phyloP scores from a whole-genome alignment of 2,888 invertebrate species.

The Acholoe squamosa region DNA sequence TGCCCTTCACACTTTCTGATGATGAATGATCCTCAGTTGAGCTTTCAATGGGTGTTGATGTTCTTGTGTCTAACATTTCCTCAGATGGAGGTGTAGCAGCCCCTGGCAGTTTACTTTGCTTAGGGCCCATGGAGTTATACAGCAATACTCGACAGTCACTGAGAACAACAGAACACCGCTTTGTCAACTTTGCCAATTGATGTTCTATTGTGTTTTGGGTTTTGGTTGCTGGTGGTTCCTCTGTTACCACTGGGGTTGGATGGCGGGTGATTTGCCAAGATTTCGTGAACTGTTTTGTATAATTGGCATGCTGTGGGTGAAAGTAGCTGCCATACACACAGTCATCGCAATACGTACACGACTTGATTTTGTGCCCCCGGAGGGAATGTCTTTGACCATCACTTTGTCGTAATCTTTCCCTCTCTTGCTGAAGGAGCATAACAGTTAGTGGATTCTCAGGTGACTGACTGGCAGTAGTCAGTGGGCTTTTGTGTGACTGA shows the following conservation, averaged over 20 bases:
- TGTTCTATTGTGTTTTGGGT: not conserved
- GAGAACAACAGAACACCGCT: slow-evolving; percentile 16
- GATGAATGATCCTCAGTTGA: too few species aligned
- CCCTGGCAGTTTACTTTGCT: too few species aligned
- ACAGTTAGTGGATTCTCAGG: too few species aligned
- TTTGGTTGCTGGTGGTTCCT: not conserved
- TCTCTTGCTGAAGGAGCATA: too few species aligned
- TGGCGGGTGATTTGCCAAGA: not conserved
- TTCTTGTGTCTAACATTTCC: too few species aligned
- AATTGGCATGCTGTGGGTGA: not conserved
- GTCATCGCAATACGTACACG: slow-evolving; percentile 10
- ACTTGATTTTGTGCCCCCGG: not conserved
- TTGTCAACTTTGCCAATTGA: not conserved
- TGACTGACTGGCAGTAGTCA: not conserved
- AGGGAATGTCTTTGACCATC: not conserved
- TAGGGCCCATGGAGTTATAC: not conserved
- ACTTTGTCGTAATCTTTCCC: too few species aligned
- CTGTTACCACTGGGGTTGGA: not conserved
- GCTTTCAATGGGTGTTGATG: too few species aligned
- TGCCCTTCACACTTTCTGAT: too few species aligned
- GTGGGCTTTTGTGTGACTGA: not conserved
- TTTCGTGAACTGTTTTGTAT: not conserved
- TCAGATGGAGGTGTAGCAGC: too few species aligned
- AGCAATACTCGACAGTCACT: not conserved
- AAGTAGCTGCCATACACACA: slow-evolving; percentile 1